Evolutionary conservation across 2,797 vertebrate genomes (phyloP).

Genomic region (Meriones psammophilus): DNA sequence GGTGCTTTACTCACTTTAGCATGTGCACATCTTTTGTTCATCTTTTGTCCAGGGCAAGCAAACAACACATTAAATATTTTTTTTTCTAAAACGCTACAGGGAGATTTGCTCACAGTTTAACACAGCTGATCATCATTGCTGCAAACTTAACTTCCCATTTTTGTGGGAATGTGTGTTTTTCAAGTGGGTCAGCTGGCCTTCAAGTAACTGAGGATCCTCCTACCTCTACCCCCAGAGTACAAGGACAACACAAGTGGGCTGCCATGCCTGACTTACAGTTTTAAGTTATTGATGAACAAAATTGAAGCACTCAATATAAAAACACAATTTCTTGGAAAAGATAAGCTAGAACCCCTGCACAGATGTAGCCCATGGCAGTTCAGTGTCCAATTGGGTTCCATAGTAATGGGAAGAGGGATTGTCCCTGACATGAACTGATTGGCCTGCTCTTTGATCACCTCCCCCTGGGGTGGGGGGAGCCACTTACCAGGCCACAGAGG

Average conservation of each 20-base stretch:
- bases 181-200: neutral
- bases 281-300: neutral
- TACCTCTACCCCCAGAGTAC: neutral
- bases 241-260: neutral
- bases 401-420: no score
- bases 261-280: neutral
- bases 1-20: no score
- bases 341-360: no score
- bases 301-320: neutral
- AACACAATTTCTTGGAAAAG: neutral
- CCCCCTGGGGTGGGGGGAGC: no score
- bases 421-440: no score
- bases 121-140: neutral
- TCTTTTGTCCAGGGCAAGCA: neutral
- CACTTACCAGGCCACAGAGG: no score
- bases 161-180: neutral
- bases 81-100: neutral
- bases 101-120: conserved; percentile 39
- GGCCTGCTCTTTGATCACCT: no score
- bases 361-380: no score
- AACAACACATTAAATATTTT: conserved; percentile 1
- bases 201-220: neutral
- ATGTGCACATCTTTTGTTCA: neutral
- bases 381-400: no score
- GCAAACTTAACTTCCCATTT: conserved; percentile 41